Percentiles rank a stretch among this genome's conserved stretches.
Conservation (phyloP, 2,797 vertebrate genomes). For the Cossypha caffra region DNA sequence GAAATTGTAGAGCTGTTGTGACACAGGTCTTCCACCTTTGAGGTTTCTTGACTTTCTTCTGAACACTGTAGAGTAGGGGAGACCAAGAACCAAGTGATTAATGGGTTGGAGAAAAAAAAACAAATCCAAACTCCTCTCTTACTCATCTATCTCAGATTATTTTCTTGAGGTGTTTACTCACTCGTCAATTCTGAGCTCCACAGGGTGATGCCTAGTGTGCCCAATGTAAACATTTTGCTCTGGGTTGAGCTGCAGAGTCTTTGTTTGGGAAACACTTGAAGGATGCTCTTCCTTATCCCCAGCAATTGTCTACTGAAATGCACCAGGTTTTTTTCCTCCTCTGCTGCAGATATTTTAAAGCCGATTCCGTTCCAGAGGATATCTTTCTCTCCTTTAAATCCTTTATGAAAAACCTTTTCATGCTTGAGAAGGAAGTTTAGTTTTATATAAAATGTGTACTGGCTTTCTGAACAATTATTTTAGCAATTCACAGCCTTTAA, state of each 20-base stretch:
- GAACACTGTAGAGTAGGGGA: neutral
- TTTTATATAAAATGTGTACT: neutral
- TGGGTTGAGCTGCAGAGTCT: neutral
- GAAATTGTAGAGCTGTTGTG: neutral
- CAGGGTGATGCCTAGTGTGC: neutral
- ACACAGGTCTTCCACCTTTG: neutral
- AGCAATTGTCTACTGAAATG: neutral
- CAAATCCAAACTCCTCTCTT: neutral
- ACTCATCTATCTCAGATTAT: fast-evolving
- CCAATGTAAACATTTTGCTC: neutral
- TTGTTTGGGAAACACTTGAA: neutral
- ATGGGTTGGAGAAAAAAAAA: neutral
- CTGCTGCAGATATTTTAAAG: neutral
- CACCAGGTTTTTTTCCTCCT: neutral
- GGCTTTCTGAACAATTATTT: neutral
- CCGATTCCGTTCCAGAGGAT: neutral
- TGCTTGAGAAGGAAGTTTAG: neutral
- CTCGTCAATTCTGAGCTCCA: neutral
- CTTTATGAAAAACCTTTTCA: neutral
- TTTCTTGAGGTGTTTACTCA: neutral
- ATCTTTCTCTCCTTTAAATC: neutral
- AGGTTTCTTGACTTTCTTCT: neutral
- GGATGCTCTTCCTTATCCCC: neutral
- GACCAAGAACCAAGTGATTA: neutral
- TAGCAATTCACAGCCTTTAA: neutral